These are phyloP conservation scores for Aurelia aurita DNA, from an alignment of 30 jellyfish, hydroid and myxozoan genomes.

Conservation along the genomic window DNA sequence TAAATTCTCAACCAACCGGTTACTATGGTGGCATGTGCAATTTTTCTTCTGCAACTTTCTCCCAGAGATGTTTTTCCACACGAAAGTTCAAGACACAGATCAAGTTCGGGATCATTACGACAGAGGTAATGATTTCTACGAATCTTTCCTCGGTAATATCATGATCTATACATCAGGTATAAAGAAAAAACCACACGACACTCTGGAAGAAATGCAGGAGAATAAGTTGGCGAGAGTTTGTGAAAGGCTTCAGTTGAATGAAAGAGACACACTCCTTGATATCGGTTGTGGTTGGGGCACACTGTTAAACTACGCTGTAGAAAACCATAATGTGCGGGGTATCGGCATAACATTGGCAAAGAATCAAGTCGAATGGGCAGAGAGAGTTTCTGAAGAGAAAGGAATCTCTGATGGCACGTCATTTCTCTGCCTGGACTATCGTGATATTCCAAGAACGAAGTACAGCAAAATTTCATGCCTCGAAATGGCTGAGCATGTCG, in stretches of 20 bases:
- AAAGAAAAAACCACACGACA: conserved; percentile 47
- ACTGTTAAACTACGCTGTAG: conserved; percentile 86
- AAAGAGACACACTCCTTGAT: conserved; percentile 72
- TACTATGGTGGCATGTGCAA: conserved; percentile 94
- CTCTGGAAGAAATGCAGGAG: conserved; percentile 88
- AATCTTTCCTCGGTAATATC: conserved; percentile 79
- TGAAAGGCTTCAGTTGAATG: conserved; percentile 67
- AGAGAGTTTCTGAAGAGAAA: conserved; percentile 53
- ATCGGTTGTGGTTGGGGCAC: conserved; percentile 99
- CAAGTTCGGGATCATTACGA: conserved; percentile 94
- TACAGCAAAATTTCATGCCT: conserved; percentile 91
- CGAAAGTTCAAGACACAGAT: conserved; percentile 71
- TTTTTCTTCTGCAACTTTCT: conserved; percentile 81
- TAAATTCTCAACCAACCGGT: conserved; percentile 68
- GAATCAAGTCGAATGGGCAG: conserved; percentile 88
- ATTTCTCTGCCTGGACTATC: conserved; percentile 82
- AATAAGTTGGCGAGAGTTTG: conserved; percentile 82
- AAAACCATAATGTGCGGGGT: conserved; percentile 71
- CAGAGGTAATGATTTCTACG: conserved; percentile 96
- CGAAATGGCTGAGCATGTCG: conserved; percentile 98
- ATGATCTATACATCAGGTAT: conserved; percentile 93
- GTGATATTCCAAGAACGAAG: conserved; percentile 77
- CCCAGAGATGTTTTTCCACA: conserved; percentile 89
- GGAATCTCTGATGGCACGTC: conserved; percentile 58
- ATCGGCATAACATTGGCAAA: conserved; percentile 84